These are phyloP conservation scores for Pheucticus melanocephalus DNA, from an alignment of 2,113 vertebrate genomes.

Conservation along the genomic window DNA sequence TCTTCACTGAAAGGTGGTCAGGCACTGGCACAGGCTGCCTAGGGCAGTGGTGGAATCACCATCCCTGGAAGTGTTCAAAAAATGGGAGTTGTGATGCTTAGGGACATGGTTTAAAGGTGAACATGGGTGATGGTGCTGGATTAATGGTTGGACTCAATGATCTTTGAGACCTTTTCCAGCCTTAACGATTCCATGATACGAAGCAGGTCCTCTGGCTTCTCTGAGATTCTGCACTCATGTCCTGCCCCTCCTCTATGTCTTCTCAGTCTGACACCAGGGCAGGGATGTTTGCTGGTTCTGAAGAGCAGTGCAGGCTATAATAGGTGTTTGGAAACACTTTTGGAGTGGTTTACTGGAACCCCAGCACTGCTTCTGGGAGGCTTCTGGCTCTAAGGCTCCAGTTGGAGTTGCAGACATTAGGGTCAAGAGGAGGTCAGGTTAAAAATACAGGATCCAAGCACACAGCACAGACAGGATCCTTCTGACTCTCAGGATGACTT, in stretches of 20 bases:
- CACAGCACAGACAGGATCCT: background rate
- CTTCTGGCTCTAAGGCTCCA: background rate
- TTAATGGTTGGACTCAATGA: background rate
- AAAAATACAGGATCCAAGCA: background rate
- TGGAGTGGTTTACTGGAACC: background rate
- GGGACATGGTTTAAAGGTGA: background rate
- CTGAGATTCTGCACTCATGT: background rate
- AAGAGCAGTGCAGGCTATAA: background rate
- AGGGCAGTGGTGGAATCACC: background rate
- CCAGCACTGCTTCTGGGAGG: background rate
- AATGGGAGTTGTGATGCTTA: background rate
- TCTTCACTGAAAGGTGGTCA: background rate
- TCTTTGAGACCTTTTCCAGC: background rate
- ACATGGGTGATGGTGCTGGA: background rate
- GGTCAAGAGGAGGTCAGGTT: slow-evolving; percentile 18
- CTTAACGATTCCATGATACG: background rate
- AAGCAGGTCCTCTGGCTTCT: background rate
- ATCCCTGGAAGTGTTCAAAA: background rate
- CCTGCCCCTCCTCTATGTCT: background rate
- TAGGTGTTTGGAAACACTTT: background rate
- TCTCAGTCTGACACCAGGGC: background rate
- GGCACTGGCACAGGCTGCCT: background rate
- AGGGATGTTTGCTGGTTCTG: background rate
- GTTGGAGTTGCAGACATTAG: background rate
- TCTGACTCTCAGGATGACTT: background rate